These are phyloP conservation scores for Sphyrna mokarran DNA, from an alignment of 2,113 vertebrate genomes.

Conservation along the genomic window DNA sequence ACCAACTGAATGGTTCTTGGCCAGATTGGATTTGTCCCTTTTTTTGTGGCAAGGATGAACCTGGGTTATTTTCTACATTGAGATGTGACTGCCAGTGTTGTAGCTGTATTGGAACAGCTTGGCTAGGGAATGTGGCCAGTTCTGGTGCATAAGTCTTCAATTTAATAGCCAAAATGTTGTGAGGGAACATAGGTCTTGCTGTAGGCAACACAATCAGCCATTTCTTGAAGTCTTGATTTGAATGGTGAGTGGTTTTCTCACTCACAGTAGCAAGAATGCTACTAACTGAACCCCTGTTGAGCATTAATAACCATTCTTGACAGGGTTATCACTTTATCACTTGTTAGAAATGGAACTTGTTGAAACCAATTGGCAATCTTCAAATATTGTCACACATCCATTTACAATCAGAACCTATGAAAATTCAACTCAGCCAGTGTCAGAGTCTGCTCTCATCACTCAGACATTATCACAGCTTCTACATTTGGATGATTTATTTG, in stretches of 20 bases:
- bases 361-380: not conserved
- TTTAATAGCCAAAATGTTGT: not conserved
- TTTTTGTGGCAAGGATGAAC: not conserved
- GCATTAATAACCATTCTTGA: not conserved
- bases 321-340: not conserved
- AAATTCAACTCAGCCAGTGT: not conserved
- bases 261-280: not conserved
- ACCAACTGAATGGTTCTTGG: not conserved
- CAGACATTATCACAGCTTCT: not conserved
- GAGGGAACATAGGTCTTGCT: not conserved
- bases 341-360: not conserved
- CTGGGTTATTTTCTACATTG: not conserved
- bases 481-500: not conserved
- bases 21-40: not conserved
- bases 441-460: not conserved
- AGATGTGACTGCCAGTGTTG: not conserved
- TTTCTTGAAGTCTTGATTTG: not conserved
- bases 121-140: too few relatives aligned
- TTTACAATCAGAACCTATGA: not conserved
- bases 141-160: not conserved
- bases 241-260: not conserved
- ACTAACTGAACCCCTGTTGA: not conserved
- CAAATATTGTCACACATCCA: not conserved
- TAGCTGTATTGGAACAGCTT: not conserved
- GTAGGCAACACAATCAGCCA: not conserved